Evolutionary conservation across 2,797 vertebrate species (phyloP).

Genomic region (Erithacus rubecula): DNA sequence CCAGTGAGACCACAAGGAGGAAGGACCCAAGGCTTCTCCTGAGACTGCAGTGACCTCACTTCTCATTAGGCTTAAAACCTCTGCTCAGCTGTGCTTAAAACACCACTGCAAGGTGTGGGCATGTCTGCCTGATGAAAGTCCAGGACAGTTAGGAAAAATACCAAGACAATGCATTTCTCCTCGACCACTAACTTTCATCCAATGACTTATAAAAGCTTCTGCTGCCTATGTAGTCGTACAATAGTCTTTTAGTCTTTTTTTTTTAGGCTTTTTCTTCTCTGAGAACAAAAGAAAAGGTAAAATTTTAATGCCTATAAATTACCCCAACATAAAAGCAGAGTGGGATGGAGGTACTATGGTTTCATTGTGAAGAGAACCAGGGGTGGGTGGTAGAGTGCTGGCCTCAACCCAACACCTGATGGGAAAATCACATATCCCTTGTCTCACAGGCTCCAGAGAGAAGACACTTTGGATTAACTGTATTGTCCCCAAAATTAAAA

Average conservation of each 20-base stretch:
- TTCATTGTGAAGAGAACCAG: not conserved
- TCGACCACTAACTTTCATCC: not conserved
- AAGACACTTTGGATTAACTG: not conserved
- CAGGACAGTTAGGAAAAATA: not conserved
- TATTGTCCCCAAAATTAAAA: not conserved
- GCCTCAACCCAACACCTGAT: not conserved
- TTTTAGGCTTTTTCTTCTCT: not conserved
- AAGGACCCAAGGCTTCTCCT: not conserved
- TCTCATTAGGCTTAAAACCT: not conserved
- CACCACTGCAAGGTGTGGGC: not conserved
- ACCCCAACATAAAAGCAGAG: slow-evolving; percentile 1
- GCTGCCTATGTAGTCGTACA: not conserved
- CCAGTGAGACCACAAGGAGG: not conserved
- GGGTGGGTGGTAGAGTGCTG: not conserved
- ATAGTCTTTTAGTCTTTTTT: too few species aligned
- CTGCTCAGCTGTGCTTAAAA: not conserved
- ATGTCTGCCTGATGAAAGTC: not conserved
- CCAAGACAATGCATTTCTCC: not conserved
- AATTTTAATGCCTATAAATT: slow-evolving; percentile 7
- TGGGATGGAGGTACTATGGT: not conserved
- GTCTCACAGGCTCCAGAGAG: not conserved
- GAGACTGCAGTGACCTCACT: not conserved
- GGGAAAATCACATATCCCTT: not conserved
- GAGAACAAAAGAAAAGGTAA: not conserved
- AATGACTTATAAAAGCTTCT: not conserved